Conservation (phyloP, 1,140 invertebrate species). For the Mercenaria mercenaria region DNA sequence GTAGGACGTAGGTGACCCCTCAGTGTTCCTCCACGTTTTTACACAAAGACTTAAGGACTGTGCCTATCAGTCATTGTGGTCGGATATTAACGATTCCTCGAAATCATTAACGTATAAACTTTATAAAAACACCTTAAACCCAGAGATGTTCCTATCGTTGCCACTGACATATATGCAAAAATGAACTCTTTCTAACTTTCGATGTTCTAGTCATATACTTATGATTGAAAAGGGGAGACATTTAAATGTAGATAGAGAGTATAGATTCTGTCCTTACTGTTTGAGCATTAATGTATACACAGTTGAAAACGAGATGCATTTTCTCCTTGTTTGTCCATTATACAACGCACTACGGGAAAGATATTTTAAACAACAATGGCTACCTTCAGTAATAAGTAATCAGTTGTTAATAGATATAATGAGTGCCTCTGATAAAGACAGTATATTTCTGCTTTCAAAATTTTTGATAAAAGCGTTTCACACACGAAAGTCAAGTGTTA, state of each 20-base stretch:
- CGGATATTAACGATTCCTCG: neutral
- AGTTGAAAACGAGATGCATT: neutral
- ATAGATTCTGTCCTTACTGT: neutral
- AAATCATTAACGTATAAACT: neutral
- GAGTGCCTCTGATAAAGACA: neutral
- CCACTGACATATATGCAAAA: too few relatives aligned
- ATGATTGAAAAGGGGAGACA: too few relatives aligned
- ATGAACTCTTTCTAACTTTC: too few relatives aligned
- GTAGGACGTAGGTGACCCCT: neutral
- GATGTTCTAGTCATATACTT: too few relatives aligned
- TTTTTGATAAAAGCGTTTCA: neutral
- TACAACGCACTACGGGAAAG: neutral
- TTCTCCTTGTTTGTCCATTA: neutral
- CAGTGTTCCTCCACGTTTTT: neutral
- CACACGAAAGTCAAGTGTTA: neutral
- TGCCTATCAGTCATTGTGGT: too few relatives aligned
- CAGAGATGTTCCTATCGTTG: neutral
- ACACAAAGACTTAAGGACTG: conserved; percentile 24
- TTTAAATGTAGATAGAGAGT: neutral
- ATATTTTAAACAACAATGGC: neutral
- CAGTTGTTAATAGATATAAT: neutral
- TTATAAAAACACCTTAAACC: neutral
- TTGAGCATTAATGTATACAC: neutral
- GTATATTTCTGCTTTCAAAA: neutral
- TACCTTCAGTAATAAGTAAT: too few relatives aligned